Conservation (phyloP, 2,113 vertebrate species). For the Macaca mulatta region DNA sequence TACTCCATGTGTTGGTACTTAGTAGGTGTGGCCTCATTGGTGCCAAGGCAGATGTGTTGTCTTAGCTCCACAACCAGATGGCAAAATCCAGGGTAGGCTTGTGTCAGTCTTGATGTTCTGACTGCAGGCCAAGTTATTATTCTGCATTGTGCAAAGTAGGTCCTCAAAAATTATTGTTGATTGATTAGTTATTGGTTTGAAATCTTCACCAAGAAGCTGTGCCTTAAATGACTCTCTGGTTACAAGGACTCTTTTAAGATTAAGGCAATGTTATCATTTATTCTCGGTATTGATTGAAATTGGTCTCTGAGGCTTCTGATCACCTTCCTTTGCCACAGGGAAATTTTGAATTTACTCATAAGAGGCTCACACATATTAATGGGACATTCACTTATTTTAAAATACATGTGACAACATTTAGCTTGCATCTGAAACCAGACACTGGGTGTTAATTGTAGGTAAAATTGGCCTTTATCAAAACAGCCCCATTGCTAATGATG, state of each 20-base stretch:
- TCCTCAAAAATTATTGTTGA: not conserved
- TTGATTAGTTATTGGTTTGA: not conserved
- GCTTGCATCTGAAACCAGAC: slow-evolving; percentile 31
- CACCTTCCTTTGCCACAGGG: slow-evolving; percentile 3
- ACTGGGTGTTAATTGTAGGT: slow-evolving; percentile 22
- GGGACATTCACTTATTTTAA: slow-evolving; percentile 54
- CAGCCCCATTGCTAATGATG: not conserved
- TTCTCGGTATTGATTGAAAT: not conserved
- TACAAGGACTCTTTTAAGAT: not conserved
- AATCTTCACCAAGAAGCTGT: not conserved
- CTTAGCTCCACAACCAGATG: not conserved
- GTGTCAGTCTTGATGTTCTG: not conserved
- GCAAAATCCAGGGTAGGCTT: not conserved
- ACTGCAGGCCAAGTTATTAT: not conserved
- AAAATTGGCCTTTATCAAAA: slow-evolving; percentile 22
- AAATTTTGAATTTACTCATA: slow-evolving; percentile 15
- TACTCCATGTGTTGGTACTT: not conserved
- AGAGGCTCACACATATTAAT: slow-evolving; percentile 41
- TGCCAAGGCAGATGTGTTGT: not conserved
- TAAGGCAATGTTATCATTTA: not conserved
- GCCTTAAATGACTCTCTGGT: not conserved
- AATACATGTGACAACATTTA: slow-evolving; percentile 40
- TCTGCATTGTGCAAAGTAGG: not conserved
- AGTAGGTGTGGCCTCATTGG: not conserved
- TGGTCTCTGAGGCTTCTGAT: not conserved